Percentiles rank a stretch among this genome's conserved stretches.
Evolutionary conservation across 2,797 vertebrate genomes (phyloP).

Genomic region (Pterois miles): DNA sequence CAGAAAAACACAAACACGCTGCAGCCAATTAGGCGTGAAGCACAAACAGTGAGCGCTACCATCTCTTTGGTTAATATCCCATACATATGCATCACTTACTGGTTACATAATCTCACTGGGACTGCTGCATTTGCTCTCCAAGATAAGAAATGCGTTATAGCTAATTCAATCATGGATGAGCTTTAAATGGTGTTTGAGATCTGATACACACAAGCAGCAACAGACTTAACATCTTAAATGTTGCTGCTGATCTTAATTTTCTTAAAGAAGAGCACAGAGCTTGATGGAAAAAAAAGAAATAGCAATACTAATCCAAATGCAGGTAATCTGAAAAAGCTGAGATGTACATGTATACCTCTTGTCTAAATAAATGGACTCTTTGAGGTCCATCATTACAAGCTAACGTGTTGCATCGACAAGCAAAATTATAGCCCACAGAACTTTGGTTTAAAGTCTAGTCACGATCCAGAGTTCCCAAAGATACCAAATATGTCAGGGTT

Average conservation of each 20-base stretch:
- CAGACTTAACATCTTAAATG: background rate
- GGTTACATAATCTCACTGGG: slow-evolving; percentile 63
- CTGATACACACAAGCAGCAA: background rate
- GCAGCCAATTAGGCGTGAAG: slow-evolving; percentile 40
- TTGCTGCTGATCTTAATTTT: background rate
- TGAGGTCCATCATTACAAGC: slow-evolving; percentile 21
- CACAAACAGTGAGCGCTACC: slow-evolving; percentile 33
- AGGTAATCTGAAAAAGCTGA: background rate
- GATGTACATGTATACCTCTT: background rate
- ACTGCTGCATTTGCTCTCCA: slow-evolving; percentile 39
- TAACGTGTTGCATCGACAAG: slow-evolving; percentile 17
- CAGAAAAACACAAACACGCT: slow-evolving; percentile 36
- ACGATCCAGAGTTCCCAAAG: slow-evolving; percentile 48
- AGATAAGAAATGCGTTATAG: slow-evolving; percentile 33
- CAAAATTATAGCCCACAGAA: slow-evolving; percentile 30
- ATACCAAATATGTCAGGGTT: slow-evolving; percentile 46
- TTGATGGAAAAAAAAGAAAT: background rate
- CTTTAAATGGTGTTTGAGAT: slow-evolving; percentile 1
- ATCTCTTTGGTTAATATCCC: slow-evolving; percentile 41
- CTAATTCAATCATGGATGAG: slow-evolving; percentile 32
- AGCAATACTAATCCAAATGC: background rate
- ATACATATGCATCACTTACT: slow-evolving; percentile 56
- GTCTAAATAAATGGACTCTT: slow-evolving; percentile 10
- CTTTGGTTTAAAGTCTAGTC: slow-evolving; percentile 37
- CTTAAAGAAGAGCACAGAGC: background rate